Percentiles rank a stretch among this genome's conserved stretches.
phyloP scores from a whole-genome alignment of 2,888 invertebrate genomes.

The Caenorhabditis japonica region DNA sequence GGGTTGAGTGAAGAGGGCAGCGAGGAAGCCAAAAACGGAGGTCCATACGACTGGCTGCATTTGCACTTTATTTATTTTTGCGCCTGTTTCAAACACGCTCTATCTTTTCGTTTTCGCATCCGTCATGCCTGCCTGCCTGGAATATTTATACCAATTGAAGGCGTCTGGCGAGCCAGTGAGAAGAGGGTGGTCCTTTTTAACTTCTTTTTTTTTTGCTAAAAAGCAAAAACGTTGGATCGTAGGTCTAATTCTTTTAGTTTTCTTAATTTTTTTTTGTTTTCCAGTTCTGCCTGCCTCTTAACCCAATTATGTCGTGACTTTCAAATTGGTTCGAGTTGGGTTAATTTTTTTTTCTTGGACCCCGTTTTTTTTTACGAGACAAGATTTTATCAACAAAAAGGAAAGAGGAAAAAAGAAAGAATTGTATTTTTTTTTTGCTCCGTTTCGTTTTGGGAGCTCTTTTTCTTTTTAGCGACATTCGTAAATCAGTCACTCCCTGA shows the following conservation, averaged over 20 bases:
- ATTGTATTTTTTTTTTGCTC: not conserved
- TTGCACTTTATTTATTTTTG: slow-evolving; percentile 54
- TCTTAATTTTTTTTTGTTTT: too few relatives aligned
- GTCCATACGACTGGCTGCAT: slow-evolving; percentile 42
- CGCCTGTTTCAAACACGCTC: slow-evolving; percentile 52
- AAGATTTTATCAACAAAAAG: not conserved
- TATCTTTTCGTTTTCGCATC: slow-evolving; percentile 46
- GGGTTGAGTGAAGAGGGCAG: slow-evolving; percentile 14
- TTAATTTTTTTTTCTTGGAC: too few relatives aligned
- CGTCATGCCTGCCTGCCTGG: slow-evolving; percentile 21
- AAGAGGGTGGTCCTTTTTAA: not conserved
- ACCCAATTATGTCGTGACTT: too few relatives aligned
- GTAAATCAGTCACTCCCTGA: slow-evolving; percentile 48
- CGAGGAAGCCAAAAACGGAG: slow-evolving; percentile 17
- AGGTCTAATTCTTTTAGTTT: too few relatives aligned
- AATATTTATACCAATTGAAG: slow-evolving; percentile 39
- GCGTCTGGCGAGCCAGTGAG: not conserved
- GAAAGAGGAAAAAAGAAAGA: not conserved
- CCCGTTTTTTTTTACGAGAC: too few relatives aligned
- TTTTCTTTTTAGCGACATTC: slow-evolving; percentile 30
- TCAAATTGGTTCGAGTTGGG: too few relatives aligned
- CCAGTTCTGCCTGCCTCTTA: too few relatives aligned
- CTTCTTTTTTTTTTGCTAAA: not conserved
- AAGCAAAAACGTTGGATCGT: too few relatives aligned
- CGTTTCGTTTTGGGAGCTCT: slow-evolving; percentile 24